These are phyloP conservation scores for Phymastichus coffea DNA, from an alignment of 1,140 invertebrate species.

Conservation along the genomic window DNA sequence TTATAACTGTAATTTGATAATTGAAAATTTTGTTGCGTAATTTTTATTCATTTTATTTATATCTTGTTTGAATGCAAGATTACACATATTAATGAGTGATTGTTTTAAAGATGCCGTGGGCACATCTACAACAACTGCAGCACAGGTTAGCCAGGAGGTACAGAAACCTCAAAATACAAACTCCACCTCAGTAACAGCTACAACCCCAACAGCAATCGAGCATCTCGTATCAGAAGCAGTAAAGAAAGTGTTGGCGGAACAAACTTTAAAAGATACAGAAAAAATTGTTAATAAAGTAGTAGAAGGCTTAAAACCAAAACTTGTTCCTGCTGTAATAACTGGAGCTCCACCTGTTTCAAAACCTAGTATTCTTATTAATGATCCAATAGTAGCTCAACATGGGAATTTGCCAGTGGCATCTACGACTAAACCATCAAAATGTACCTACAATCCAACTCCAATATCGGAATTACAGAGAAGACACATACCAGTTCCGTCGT, in stretches of 20 bases:
- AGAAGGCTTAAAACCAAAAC: constrained; percentile 49
- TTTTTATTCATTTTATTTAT: no score
- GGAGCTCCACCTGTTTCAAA: constrained; percentile 31
- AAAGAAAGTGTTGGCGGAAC: constrained; percentile 53
- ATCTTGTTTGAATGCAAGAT: no score
- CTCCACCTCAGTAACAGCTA: neutral
- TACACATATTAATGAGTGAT: neutral
- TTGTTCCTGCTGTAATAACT: constrained; percentile 34
- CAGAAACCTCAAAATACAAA: constrained; percentile 16
- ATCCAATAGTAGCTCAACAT: neutral
- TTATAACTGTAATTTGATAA: no score
- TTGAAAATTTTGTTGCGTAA: no score
- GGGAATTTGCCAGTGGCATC: constrained; percentile 23
- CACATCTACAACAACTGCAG: constrained; percentile 3
- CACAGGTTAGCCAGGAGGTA: neutral
- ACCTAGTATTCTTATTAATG: constrained; percentile 14
- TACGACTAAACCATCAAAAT: constrained; percentile 23
- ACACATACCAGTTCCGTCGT: constrained; percentile 54
- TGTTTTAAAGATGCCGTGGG: constrained; percentile 19
- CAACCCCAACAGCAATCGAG: no score
- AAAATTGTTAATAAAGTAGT: constrained; percentile 54
- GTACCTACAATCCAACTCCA: constrained; percentile 62
- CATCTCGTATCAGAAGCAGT: no score
- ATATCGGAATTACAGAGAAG: constrained; percentile 62
- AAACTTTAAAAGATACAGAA: constrained; percentile 45